Percentiles rank a stretch among this genome's conserved stretches.
phyloP scores from a whole-genome alignment of 2,113 vertebrate genomes.

The Oryctolagus cuniculus region DNA sequence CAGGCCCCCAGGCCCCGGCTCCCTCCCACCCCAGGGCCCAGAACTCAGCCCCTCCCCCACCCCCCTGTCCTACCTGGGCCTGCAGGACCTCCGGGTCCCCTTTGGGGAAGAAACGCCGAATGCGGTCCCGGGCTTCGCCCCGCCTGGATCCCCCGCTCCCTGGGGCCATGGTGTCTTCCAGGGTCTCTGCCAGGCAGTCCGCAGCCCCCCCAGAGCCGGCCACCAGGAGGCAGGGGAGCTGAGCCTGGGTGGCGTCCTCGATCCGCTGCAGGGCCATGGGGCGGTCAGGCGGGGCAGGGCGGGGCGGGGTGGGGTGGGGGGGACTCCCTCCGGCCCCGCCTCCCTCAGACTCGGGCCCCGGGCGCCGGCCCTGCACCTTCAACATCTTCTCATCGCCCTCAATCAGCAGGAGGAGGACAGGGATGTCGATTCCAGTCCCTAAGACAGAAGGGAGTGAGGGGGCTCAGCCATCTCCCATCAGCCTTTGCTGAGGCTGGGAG shows the following conservation, averaged over 20 bases:
- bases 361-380: conserved; percentile 85
- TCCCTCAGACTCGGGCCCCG: neutral
- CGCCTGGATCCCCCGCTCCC: conserved; percentile 72
- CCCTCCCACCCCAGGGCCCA: neutral
- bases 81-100: conserved; percentile 74
- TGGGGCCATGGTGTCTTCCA: conserved; percentile 87
- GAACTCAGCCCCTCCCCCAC: too few relatives aligned
- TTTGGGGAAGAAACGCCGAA: conserved; percentile 65
- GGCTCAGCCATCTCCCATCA: neutral
- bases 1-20: neutral
- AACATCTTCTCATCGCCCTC: conserved; percentile 90
- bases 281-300: too few relatives aligned
- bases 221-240: conserved; percentile 92
- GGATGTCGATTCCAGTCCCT: conserved; percentile 95
- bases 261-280: conserved; percentile 85
- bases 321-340: neutral
- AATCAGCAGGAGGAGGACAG: conserved; percentile 93
- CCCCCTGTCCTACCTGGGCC: conserved; percentile 67
- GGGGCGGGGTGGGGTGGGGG: too few relatives aligned
- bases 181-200: conserved; percentile 90
- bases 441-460: neutral
- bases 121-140: conserved; percentile 62
- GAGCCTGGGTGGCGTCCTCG: conserved; percentile 89
- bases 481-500: neutral
- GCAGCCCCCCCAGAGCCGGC: conserved; percentile 91